These are phyloP conservation scores for Brachystomella parvula DNA, from an alignment of 1,140 invertebrate species.

Conservation along the genomic window DNA sequence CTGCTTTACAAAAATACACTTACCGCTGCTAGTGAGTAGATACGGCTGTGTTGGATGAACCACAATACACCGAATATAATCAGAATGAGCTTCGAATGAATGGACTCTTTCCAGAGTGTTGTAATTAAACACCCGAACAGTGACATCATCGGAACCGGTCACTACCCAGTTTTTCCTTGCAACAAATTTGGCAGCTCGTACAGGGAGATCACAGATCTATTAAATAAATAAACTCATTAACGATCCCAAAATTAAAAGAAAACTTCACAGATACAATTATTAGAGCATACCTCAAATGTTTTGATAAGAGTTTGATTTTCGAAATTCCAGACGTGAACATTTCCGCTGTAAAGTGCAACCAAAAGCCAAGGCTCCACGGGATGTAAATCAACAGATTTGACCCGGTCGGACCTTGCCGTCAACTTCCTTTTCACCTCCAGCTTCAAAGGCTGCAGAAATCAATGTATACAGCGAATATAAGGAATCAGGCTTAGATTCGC, in stretches of 20 bases:
- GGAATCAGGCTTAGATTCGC: too few relatives aligned
- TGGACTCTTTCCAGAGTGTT: conserved; percentile 95
- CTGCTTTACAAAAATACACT: conserved; percentile 39
- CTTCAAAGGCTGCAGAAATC: conserved; percentile 68
- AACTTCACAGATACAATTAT: not conserved
- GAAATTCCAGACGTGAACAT: conserved; percentile 99
- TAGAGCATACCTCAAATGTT: conserved; percentile 65
- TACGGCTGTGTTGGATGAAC: conserved; percentile 97
- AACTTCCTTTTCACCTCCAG: conserved; percentile 97
- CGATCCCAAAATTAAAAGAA: not conserved
- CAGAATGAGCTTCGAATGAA: conserved; percentile 95
- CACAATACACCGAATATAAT: conserved; percentile 93
- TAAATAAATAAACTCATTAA: conserved; percentile 28
- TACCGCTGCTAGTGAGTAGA: conserved; percentile 92
- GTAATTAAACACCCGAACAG: conserved; percentile 95
- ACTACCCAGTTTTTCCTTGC: conserved; percentile 97
- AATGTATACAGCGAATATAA: too few relatives aligned
- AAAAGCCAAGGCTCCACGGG: conserved; percentile 97
- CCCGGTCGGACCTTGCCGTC: conserved; percentile 91
- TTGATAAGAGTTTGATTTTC: conserved; percentile 89
- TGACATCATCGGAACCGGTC: conserved; percentile 94
- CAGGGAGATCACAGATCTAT: conserved; percentile 88
- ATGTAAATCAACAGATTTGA: conserved; percentile 96
- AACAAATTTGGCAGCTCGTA: conserved; percentile 90
- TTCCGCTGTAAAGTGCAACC: conserved; percentile 94